Evolutionary conservation across 2,113 vertebrate species (phyloP), one percentile per base, ranked within the genome.

Genomic region (Apteryx mantelli): DNA sequence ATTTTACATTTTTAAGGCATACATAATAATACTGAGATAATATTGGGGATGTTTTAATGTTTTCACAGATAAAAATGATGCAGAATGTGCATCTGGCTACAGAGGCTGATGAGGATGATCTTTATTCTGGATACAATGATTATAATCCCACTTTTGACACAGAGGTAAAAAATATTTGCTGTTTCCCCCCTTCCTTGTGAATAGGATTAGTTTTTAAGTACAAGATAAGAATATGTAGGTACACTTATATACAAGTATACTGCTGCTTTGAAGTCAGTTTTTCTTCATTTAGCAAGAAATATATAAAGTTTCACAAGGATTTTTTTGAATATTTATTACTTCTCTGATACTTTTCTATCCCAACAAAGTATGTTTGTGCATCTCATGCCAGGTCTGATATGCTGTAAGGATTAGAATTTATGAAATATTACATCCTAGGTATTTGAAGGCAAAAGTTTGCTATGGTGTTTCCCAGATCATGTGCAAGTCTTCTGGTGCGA

Each of bases 61-160:
- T 96, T 95, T 48, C 32, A 25, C 56, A 97, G 97, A 97, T 96
- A 58, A 88, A 98, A 61, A 98, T 98, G 94, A 99, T 99, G 99
- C 99, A 99, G 88, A 99, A 99, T 87, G 98, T 99, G 18, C 99
- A 98, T 53, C 96, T 98, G 20, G 98, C 97, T 50, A 98, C 99
- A 34, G 98, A 98, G 69, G 98, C 98, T 60, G 99, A 99, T 77
- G 99, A 99, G 78, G 99, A 99, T 60, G 99, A 99, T 90, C 98
- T 99, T 94, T 99, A 99, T 96, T 99, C 99, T 68, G 99, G 99
- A 42, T 99, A 99, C 96, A 99, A 99, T 97, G 99, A 99, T 93
- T 99, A 99, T 95, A 99, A 99, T 87, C 99, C 99, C 42, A 98
- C 99, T 3, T 99, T 99, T 98, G 99, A 99, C 91, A 98, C 98